These are phyloP conservation scores for Meliscaeva auricollis DNA, from an alignment of 2,888 invertebrate species.

Conservation along the genomic window DNA sequence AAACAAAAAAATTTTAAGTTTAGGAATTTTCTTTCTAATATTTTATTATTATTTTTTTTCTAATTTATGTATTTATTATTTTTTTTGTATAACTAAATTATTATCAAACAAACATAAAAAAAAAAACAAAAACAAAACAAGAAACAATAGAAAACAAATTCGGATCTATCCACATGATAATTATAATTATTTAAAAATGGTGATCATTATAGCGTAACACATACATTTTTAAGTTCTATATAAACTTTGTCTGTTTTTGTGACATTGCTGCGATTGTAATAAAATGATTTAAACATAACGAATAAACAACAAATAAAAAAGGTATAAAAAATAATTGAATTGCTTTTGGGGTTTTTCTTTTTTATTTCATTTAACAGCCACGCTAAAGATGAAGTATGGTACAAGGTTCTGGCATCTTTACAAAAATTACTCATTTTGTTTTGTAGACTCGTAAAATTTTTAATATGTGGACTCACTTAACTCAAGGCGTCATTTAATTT, in stretches of 20 bases:
- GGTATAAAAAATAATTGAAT: conserved; percentile 39
- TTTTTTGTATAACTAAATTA: conserved; percentile 75
- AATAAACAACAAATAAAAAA: conserved; percentile 70
- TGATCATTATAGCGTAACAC: conserved; percentile 57
- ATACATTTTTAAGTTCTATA: conserved; percentile 66
- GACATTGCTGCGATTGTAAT: conserved; percentile 76
- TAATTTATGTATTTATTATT: conserved; percentile 76
- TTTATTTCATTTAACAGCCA: background rate
- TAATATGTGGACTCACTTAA: no score
- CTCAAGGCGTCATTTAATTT: no score
- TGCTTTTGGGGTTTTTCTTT: background rate
- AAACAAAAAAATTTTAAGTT: conserved; percentile 64
- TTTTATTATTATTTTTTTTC: conserved; percentile 63
- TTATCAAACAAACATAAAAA: conserved; percentile 43
- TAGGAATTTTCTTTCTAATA: conserved; percentile 65
- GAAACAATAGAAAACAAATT: conserved; percentile 51
- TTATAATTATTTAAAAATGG: conserved; percentile 12
- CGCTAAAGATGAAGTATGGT: background rate
- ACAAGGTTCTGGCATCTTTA: background rate
- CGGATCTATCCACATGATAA: conserved; percentile 53
- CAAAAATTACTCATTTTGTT: background rate
- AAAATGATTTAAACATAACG: conserved; percentile 71
- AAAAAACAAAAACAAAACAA: conserved; percentile 14
- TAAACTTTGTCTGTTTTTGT: conserved; percentile 74
- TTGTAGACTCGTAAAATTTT: no score